These are phyloP conservation scores for Sinodicranocentrus sp. DNA, from an alignment of 2,888 invertebrate genomes.

Conservation along the genomic window DNA sequence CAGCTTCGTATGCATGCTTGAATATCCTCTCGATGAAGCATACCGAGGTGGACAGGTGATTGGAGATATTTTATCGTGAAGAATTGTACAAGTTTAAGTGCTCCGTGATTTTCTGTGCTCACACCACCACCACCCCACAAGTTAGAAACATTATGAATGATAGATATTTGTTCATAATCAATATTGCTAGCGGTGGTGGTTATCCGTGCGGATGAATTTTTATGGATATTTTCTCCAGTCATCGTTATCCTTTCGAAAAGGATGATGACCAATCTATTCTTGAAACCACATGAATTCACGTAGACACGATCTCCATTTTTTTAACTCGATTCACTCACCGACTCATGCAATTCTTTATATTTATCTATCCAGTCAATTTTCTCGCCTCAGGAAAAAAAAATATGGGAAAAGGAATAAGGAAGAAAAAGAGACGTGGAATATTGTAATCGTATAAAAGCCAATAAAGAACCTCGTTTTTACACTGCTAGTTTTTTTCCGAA, in stretches of 20 bases:
- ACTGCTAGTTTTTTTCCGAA: constrained; percentile 18
- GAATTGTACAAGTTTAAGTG: background rate
- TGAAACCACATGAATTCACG: constrained; percentile 24
- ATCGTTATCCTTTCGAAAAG: constrained; percentile 23
- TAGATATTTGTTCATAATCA: constrained; percentile 51
- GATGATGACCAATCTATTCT: constrained; percentile 57
- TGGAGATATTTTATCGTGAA: constrained; percentile 1
- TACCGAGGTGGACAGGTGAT: background rate
- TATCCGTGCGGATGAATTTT: constrained; percentile 41
- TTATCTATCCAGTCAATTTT: no score
- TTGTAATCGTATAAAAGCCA: constrained; percentile 46
- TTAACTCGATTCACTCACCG: no score
- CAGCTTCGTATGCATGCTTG: constrained; percentile 16
- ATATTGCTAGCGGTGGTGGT: constrained; percentile 4
- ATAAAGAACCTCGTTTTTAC: constrained; percentile 38
- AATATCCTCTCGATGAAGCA: background rate
- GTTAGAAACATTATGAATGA: constrained; percentile 55
- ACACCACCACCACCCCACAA: constrained; percentile 1
- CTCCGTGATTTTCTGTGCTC: background rate
- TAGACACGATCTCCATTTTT: constrained; percentile 5
- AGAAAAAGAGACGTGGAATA: constrained; percentile 43
- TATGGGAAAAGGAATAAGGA: constrained; percentile 43
- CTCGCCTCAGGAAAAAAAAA: background rate
- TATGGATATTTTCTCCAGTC: constrained; percentile 41
- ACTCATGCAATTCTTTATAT: no score